Conservation (phyloP, 1,140 invertebrate genomes). For the Campoletis sonorensis region DNA sequence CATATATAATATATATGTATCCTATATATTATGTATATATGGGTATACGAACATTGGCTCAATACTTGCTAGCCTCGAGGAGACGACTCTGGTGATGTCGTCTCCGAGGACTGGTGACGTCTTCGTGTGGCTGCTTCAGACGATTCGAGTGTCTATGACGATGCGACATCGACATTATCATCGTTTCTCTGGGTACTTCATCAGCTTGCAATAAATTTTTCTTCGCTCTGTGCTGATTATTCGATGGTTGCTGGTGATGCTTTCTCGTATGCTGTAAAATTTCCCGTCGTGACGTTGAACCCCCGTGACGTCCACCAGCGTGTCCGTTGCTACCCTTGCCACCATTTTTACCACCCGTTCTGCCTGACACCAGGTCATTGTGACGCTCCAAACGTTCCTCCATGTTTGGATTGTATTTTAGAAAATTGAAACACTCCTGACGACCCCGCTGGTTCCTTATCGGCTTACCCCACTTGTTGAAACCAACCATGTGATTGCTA, state of each 20-base stretch:
- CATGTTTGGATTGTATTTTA: conserved; percentile 75
- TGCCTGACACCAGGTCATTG: conserved; percentile 74
- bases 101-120: conserved; percentile 61
- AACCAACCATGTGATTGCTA: conserved; percentile 73
- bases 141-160: conserved; percentile 72
- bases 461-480: conserved; percentile 76
- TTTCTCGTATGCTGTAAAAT: conserved; percentile 24
- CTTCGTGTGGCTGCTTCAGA: conserved; percentile 63
- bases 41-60: conserved; percentile 57
- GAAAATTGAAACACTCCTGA: conserved; percentile 76
- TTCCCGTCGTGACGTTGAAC: conserved; percentile 46
- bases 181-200: conserved; percentile 53
- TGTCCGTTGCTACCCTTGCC: neutral
- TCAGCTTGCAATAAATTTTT: conserved; percentile 55
- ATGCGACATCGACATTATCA: conserved; percentile 65
- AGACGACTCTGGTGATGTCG: conserved; percentile 65
- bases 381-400: conserved; percentile 72
- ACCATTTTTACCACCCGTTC: conserved; percentile 42
- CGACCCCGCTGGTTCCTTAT: conserved; percentile 71
- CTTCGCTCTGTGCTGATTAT: conserved; percentile 47
- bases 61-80: conserved; percentile 71
- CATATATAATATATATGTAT: conserved; percentile 20
- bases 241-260: conserved; percentile 18
- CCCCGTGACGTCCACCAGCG: conserved; percentile 11
- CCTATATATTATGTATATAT: conserved; percentile 24